These are phyloP conservation scores for Cinara cedri DNA, from an alignment of 2,888 invertebrate species.

Conservation along the genomic window DNA sequence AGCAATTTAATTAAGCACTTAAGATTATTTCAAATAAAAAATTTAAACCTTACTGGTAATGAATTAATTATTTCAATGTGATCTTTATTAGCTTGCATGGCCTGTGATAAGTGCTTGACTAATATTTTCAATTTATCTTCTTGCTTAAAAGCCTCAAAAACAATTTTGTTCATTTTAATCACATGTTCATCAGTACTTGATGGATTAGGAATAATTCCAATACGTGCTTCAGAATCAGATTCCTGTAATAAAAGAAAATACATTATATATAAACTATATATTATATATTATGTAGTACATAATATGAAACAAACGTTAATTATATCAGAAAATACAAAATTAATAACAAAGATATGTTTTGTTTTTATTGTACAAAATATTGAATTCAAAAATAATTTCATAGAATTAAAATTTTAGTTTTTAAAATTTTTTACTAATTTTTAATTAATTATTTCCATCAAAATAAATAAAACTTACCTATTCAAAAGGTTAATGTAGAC, in stretches of 20 bases:
- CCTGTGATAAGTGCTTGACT: slow-evolving; percentile 31
- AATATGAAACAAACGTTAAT: too few species aligned
- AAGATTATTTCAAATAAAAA: neutral
- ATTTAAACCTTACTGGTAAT: slow-evolving; percentile 30
- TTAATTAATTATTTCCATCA: too few species aligned
- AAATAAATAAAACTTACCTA: too few species aligned
- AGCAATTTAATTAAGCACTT: neutral
- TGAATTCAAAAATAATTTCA: too few species aligned
- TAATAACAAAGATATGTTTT: too few species aligned
- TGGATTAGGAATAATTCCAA: slow-evolving; percentile 69
- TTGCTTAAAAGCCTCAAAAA: slow-evolving; percentile 69
- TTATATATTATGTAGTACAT: too few species aligned
- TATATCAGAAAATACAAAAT: too few species aligned
- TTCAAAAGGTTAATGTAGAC: too few species aligned
- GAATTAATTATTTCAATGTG: slow-evolving; percentile 38
- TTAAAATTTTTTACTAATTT: too few species aligned
- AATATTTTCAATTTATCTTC: slow-evolving; percentile 62
- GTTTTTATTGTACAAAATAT: too few species aligned
- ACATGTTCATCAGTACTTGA: slow-evolving; percentile 48
- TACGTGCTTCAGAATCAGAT: slow-evolving; percentile 72
- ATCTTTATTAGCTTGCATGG: slow-evolving; percentile 32
- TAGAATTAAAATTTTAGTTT: too few species aligned
- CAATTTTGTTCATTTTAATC: slow-evolving; percentile 68
- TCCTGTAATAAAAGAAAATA: slow-evolving; percentile 65
- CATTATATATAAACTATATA: slow-evolving; percentile 1